Conservation (phyloP, 2,888 invertebrate species). For the Dryadula phaetusa region DNA sequence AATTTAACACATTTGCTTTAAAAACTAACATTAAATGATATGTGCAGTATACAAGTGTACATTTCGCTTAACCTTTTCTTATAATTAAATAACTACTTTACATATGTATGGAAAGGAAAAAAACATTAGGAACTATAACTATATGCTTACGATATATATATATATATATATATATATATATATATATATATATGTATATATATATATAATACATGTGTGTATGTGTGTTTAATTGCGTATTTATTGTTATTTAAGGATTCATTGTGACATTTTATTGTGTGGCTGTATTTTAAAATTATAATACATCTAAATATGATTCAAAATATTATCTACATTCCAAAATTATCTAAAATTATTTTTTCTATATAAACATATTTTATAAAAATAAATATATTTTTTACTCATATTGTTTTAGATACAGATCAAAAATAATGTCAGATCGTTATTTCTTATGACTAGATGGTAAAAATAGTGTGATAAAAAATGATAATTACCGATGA, state of each 20-base stretch:
- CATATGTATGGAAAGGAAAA: neutral
- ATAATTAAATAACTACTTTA: neutral
- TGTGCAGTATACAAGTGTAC: slow-evolving; percentile 13
- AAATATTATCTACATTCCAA: neutral
- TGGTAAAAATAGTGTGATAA: no score
- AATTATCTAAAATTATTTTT: no score
- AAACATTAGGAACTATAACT: slow-evolving; percentile 35
- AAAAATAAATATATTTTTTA: no score
- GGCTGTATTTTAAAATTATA: no score
- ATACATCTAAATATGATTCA: slow-evolving; percentile 15
- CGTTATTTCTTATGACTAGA: slow-evolving; percentile 38
- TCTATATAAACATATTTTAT: no score
- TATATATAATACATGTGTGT: no score
- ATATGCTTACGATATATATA: no score
- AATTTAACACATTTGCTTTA: slow-evolving; percentile 2
- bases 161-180: no score
- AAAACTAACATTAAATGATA: slow-evolving; percentile 17
- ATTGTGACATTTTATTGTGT: no score
- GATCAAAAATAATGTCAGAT: slow-evolving; percentile 28
- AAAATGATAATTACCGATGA: no score
- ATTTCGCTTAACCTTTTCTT: neutral
- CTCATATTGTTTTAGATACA: slow-evolving; percentile 3
- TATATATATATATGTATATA: neutral
- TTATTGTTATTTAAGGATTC: no score
- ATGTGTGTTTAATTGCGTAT: no score